Percentiles rank a stretch among this genome's conserved stretches.
Evolutionary conservation across 2,888 invertebrate genomes (phyloP).

Genomic region (Anorthoa munda): DNA sequence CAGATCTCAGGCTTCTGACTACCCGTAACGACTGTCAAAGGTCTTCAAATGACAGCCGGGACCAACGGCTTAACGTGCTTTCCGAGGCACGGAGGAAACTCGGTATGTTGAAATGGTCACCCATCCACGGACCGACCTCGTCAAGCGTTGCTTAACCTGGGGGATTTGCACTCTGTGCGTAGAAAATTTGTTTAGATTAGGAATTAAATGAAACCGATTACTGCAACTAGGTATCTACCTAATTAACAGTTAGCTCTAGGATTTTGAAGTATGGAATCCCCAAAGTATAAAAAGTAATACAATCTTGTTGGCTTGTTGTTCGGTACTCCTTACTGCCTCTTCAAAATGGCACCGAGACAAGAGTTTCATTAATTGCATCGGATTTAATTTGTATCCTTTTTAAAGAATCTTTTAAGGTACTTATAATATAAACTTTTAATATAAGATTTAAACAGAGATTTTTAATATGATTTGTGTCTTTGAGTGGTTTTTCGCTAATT

Average conservation of each 20-base stretch:
- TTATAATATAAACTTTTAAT: no score
- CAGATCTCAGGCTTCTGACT: no score
- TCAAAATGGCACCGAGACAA: neutral
- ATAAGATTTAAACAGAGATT: neutral
- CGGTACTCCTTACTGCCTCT: neutral
- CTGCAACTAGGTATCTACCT: neutral
- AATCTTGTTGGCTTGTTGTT: conserved; percentile 5
- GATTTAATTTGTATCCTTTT: conserved; percentile 4
- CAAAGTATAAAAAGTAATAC: conserved; percentile 15
- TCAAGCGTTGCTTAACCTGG: no score
- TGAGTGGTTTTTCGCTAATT: neutral
- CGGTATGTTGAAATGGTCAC: no score
- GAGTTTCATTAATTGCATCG: conserved; percentile 6
- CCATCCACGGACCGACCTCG: no score
- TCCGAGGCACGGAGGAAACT: no score
- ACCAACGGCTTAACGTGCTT: no score
- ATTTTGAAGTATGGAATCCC: neutral
- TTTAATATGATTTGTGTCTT: neutral
- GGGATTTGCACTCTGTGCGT: neutral
- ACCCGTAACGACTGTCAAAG: no score
- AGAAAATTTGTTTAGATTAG: neutral
- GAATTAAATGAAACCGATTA: neutral
- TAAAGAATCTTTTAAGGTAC: neutral
- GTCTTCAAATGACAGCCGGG: no score
- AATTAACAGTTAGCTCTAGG: neutral